Evolutionary conservation across 2,797 vertebrate genomes (phyloP).

Genomic region (Ibycter americanus): DNA sequence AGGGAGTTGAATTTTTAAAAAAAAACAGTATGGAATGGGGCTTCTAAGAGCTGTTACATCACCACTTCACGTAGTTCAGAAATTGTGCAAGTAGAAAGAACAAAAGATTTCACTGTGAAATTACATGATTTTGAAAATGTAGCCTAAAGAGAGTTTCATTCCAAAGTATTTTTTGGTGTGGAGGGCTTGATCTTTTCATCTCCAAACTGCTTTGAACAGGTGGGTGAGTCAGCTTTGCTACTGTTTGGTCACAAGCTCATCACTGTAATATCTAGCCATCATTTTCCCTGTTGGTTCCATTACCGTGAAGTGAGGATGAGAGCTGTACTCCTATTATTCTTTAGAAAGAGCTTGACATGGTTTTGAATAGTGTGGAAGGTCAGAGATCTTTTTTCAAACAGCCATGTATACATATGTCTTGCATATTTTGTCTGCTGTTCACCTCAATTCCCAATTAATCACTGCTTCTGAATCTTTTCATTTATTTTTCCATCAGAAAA

Average conservation of each 20-base stretch:
- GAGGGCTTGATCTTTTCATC: neutral
- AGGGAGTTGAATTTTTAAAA: neutral
- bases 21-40: neutral
- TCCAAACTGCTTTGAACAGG: neutral
- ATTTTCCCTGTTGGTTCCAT: neutral
- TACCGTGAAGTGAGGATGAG: neutral
- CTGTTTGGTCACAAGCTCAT: neutral
- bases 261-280: neutral
- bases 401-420: neutral
- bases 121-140: neutral
- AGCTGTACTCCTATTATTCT: neutral
- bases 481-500: neutral
- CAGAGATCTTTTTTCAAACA: neutral
- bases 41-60: neutral
- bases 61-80: neutral
- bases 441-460: neutral
- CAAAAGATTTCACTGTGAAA: neutral
- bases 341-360: neutral
- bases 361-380: neutral
- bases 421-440: neutral
- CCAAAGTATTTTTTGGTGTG: neutral
- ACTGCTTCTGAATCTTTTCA: neutral
- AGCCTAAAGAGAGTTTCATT: neutral
- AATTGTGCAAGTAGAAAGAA: neutral
- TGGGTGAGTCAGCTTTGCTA: neutral